A percentile compares a stretch with the other conserved stretches of the same genome.
phyloP scores from a whole-genome alignment of 1,140 invertebrate species.

The Drosophila eugracilis region DNA sequence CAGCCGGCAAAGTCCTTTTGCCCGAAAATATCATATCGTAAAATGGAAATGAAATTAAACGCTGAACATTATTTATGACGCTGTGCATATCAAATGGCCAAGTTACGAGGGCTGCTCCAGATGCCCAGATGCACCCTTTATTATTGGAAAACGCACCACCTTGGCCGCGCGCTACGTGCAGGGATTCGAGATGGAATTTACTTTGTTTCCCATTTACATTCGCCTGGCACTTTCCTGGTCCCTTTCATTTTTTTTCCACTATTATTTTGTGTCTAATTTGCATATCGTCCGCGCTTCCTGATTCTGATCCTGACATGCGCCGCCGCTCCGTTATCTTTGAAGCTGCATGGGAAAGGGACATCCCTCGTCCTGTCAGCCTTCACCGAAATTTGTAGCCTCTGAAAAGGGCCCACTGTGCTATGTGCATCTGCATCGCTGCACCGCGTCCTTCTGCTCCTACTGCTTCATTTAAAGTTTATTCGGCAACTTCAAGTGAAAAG shows the following conservation, averaged over 20 bases:
- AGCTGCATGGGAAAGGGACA: constrained; percentile 15
- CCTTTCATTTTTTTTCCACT: constrained; percentile 47
- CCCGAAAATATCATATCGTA: constrained; percentile 77
- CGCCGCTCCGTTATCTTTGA: constrained; percentile 55
- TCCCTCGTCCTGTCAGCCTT: constrained; percentile 61
- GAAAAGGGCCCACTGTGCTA: constrained; percentile 5
- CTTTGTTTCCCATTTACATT: constrained; percentile 79
- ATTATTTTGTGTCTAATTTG: constrained; percentile 83
- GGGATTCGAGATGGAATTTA: constrained; percentile 65
- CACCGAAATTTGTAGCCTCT: constrained; percentile 56
- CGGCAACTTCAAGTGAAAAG: constrained; percentile 79
- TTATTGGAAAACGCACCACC: constrained; percentile 42
- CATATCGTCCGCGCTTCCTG: constrained; percentile 73
- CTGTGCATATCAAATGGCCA: constrained; percentile 78
- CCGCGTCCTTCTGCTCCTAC: constrained; percentile 30
- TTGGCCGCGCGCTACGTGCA: constrained; percentile 43
- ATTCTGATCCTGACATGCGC: constrained; percentile 69
- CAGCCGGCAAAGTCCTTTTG: constrained; percentile 24
- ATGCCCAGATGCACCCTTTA: constrained; percentile 53
- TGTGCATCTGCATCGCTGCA: constrained; percentile 75
- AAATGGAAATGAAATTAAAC: constrained; percentile 84
- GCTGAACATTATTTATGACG: constrained; percentile 82
- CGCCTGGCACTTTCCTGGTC: constrained; percentile 33
- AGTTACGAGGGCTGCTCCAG: constrained; percentile 14
- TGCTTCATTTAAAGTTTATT: constrained; percentile 76